Conservation (phyloP, 1,140 invertebrate genomes). For the Saccostrea echinata region DNA sequence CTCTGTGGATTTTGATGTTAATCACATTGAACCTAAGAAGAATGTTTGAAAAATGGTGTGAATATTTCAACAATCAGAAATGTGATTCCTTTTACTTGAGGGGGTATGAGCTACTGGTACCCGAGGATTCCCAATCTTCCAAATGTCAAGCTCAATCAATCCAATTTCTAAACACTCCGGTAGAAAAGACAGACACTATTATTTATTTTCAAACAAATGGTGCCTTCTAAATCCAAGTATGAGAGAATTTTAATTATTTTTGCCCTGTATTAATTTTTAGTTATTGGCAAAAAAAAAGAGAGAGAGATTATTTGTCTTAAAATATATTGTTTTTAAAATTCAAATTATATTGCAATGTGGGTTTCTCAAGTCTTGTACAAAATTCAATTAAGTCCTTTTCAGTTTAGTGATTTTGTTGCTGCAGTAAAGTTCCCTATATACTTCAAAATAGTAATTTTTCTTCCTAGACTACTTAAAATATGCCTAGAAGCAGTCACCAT, state of each 20-base stretch:
- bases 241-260: background rate
- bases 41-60: background rate
- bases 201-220: constrained; percentile 25
- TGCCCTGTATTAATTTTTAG: background rate
- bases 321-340: background rate
- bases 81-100: constrained; percentile 8
- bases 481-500: background rate
- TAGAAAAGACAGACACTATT: constrained; percentile 21
- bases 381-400: background rate
- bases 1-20: background rate
- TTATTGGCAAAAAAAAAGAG: background rate
- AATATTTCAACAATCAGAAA: constrained; percentile 6
- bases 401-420: background rate
- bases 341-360: background rate
- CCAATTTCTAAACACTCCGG: constrained; percentile 14
- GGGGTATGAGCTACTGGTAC: constrained; percentile 20
- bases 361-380: background rate
- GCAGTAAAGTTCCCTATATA: background rate
- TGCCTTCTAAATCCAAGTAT: constrained; percentile 10
- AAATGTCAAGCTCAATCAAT: constrained; percentile 14
- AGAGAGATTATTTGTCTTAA: background rate
- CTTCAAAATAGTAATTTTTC: background rate
- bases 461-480: background rate
- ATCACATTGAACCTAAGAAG: constrained; percentile 10
- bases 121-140: constrained; percentile 24